Evolutionary conservation across 2,888 invertebrate genomes (phyloP).

Genomic region (Scrobipalpa costella): DNA sequence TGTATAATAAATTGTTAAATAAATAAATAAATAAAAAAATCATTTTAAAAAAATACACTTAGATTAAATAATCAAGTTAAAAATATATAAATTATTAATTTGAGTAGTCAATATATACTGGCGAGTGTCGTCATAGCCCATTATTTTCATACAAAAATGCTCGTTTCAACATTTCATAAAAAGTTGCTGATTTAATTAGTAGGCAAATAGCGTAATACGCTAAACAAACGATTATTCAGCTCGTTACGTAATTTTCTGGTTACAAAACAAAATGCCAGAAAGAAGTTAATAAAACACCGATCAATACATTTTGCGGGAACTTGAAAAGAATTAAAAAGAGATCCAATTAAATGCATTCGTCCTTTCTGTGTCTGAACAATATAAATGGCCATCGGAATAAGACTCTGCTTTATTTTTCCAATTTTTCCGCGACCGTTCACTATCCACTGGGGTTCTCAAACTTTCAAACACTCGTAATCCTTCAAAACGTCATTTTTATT

Average conservation of each 20-base stretch:
- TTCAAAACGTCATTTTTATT: background rate
- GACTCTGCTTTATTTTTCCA: slow-evolving; percentile 39
- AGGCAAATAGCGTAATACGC: too few species aligned
- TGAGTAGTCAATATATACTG: too few species aligned
- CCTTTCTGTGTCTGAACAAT: slow-evolving; percentile 40
- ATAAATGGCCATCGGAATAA: slow-evolving; percentile 45
- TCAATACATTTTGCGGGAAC: slow-evolving; percentile 42
- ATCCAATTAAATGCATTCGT: slow-evolving; percentile 53
- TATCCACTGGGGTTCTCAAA: slow-evolving; percentile 28
- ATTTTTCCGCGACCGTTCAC: slow-evolving; percentile 33
- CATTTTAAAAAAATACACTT: too few species aligned
- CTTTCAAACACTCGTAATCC: background rate
- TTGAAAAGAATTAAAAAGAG: slow-evolving; percentile 42
- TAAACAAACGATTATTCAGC: too few species aligned
- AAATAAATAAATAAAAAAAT: too few species aligned
- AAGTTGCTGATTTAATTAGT: too few species aligned
- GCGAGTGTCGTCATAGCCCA: too few species aligned
- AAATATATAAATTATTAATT: too few species aligned
- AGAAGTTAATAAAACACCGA: slow-evolving; percentile 36
- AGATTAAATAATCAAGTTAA: too few species aligned
- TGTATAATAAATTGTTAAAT: too few species aligned
- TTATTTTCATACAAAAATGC: too few species aligned
- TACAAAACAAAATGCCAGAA: background rate
- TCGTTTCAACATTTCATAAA: too few species aligned
- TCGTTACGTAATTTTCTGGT: background rate